Percentiles rank a stretch among this genome's conserved stretches.
These are phyloP conservation scores for Erannis defoliaria DNA, from an alignment of 2,888 invertebrate genomes.

Conservation along the genomic window DNA sequence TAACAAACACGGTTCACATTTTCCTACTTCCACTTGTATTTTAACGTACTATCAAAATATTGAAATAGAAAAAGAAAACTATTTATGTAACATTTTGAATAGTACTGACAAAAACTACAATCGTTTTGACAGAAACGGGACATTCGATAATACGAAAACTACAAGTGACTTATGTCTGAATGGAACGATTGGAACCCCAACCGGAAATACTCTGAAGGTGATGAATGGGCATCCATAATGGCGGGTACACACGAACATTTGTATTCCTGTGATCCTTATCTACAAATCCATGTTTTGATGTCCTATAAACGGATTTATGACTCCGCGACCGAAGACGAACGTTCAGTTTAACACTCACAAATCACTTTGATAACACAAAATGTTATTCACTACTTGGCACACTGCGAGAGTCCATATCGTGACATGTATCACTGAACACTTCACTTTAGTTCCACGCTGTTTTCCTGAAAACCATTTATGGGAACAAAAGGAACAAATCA, in stretches of 20 bases:
- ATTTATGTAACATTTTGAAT: neutral
- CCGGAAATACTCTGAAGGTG: slow-evolving; percentile 18
- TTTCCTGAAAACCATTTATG: slow-evolving; percentile 52
- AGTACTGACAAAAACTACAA: slow-evolving; percentile 10
- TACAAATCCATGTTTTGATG: slow-evolving; percentile 27
- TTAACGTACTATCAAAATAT: neutral
- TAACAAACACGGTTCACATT: slow-evolving; percentile 45
- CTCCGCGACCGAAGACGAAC: slow-evolving; percentile 17
- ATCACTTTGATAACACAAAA: slow-evolving; percentile 49
- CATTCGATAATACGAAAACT: slow-evolving; percentile 14
- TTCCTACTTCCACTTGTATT: slow-evolving; percentile 12
- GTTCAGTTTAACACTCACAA: slow-evolving; percentile 30
- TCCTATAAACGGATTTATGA: slow-evolving; percentile 21
- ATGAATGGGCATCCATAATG: slow-evolving; percentile 10
- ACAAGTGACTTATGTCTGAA: slow-evolving; percentile 9
- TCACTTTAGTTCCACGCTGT: slow-evolving; percentile 60
- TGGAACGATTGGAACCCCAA: slow-evolving; percentile 15
- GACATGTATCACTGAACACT: slow-evolving; percentile 63
- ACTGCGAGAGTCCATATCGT: slow-evolving; percentile 50
- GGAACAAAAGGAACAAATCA: slow-evolving; percentile 48
- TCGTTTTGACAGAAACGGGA: slow-evolving; percentile 2
- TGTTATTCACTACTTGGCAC: slow-evolving; percentile 63
- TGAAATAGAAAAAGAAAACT: no score
- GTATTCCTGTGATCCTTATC: slow-evolving; percentile 21
- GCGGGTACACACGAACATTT: slow-evolving; percentile 19